Evolutionary conservation across 2,113 vertebrate species (phyloP).

Genomic region (Chamaetylas fuelleborni): DNA sequence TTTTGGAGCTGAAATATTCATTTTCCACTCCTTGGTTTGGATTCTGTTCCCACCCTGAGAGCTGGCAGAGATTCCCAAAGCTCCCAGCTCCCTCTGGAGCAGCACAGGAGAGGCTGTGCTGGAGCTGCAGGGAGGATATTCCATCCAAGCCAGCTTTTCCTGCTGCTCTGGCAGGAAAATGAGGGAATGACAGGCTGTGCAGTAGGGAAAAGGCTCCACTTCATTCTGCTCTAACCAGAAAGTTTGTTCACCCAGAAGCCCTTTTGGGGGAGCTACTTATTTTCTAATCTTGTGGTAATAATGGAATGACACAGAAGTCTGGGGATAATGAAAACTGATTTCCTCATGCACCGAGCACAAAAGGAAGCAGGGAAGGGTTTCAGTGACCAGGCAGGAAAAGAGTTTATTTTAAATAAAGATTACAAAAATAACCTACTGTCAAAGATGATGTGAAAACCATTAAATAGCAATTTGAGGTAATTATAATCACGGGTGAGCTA

Average conservation of each 20-base stretch:
- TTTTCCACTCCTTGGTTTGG: not conserved
- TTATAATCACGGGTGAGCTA: conserved; percentile 26
- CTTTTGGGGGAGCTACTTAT: conserved; percentile 66
- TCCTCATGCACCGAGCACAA: conserved; percentile 1
- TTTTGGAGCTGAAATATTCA: not conserved
- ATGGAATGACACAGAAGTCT: not conserved
- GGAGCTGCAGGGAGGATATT: not conserved
- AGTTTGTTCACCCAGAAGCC: conserved; percentile 45
- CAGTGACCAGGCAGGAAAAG: conserved; percentile 1
- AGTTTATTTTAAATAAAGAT: conserved; percentile 66
- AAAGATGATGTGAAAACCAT: conserved; percentile 67
- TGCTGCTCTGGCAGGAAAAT: not conserved
- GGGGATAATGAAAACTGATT: conserved; percentile 31
- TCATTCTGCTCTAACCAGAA: not conserved
- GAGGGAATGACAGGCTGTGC: not conserved
- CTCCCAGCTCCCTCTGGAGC: fast-evolving
- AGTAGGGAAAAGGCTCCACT: not conserved
- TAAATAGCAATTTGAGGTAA: conserved; percentile 57
- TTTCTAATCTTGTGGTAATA: conserved; percentile 41
- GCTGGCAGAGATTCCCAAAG: not conserved
- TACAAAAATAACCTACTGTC: conserved; percentile 65
- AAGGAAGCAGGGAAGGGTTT: conserved; percentile 29
- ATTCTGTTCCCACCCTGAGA: not conserved
- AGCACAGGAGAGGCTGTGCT: fast-evolving
- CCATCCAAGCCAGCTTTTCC: not conserved